Conservation (phyloP, 30 jellyfish, hydroid and myxozoan species). For the Hydractinia symbiolongicarpus region DNA sequence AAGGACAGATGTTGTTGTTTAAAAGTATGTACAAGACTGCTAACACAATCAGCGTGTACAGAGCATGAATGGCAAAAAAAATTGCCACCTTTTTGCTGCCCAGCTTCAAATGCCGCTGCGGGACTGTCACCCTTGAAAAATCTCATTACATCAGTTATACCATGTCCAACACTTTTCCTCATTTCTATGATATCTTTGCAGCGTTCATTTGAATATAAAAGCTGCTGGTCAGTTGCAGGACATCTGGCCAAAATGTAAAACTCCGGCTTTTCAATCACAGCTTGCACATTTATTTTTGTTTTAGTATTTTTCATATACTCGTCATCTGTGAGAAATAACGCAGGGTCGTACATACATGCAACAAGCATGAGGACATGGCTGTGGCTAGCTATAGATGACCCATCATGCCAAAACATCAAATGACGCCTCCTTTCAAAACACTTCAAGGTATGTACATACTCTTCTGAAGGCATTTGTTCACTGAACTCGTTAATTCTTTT, state of each 20-base stretch:
- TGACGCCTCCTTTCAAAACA: constrained; percentile 14
- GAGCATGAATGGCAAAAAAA: too few relatives aligned
- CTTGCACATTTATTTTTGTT: constrained; percentile 11
- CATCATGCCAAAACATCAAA: constrained; percentile 2
- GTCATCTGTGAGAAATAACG: constrained; percentile 17
- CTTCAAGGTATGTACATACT: constrained; percentile 2
- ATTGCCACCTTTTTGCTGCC: too few relatives aligned
- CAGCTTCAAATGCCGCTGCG: too few relatives aligned
- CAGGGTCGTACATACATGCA: constrained; percentile 14
- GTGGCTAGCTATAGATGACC: neutral
- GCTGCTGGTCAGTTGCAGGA: constrained; percentile 19
- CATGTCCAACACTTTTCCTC: too few relatives aligned
- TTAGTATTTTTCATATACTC: constrained; percentile 1
- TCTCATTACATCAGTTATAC: too few relatives aligned
- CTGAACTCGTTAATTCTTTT: constrained; percentile 7
- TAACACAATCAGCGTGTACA: too few relatives aligned
- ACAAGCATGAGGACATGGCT: constrained; percentile 5
- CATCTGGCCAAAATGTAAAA: constrained; percentile 21
- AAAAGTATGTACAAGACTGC: too few relatives aligned
- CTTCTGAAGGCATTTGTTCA: neutral
- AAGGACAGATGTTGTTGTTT: too few relatives aligned
- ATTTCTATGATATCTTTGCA: too few relatives aligned
- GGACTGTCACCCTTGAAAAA: too few relatives aligned
- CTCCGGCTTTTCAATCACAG: constrained; percentile 20
- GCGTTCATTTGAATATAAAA: constrained; percentile 1